Percentiles rank a stretch among this genome's conserved stretches.
phyloP scores from a whole-genome alignment of 1,140 invertebrate genomes.

The Pseudomyrmex sp. region DNA sequence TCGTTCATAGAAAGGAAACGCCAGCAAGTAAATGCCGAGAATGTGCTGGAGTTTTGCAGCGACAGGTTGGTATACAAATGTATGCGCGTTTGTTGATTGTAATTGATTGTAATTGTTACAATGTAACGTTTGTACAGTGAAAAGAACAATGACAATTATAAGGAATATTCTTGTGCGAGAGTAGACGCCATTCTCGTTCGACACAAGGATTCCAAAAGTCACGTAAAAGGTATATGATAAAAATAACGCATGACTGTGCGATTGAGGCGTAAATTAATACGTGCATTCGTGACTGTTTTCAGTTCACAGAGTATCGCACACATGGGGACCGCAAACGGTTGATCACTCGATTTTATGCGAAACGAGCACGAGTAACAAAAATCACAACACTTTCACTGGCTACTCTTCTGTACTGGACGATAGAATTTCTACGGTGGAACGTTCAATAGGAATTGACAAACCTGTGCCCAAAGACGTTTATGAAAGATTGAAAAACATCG shows the following conservation, averaged over 20 bases:
- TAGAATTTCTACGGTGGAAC: slow-evolving; percentile 86
- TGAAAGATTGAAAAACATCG: slow-evolving; percentile 88
- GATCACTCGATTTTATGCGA: slow-evolving; percentile 68
- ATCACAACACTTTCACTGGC: slow-evolving; percentile 52
- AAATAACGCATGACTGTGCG: not conserved
- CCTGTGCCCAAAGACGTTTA: slow-evolving; percentile 87
- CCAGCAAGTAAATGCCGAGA: slow-evolving; percentile 88
- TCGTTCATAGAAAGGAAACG: slow-evolving; percentile 88
- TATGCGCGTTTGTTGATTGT: not conserved
- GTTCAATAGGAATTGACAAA: slow-evolving; percentile 85
- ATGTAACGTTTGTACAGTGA: slow-evolving; percentile 68
- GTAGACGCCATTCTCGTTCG: slow-evolving; percentile 88
- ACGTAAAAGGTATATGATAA: slow-evolving; percentile 88
- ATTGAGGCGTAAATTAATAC: slow-evolving; percentile 4
- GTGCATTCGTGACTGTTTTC: slow-evolving; percentile 66
- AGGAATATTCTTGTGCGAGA: slow-evolving; percentile 87
- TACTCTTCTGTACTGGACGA: slow-evolving; percentile 85
- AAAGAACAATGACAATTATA: slow-evolving; percentile 71
- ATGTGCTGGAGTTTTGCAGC: slow-evolving; percentile 89
- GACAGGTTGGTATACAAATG: slow-evolving; percentile 69
- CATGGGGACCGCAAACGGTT: slow-evolving; percentile 87
- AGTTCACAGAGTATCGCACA: slow-evolving; percentile 87
- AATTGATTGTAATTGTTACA: not conserved
- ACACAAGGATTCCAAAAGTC: slow-evolving; percentile 89
- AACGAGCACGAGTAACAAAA: slow-evolving; percentile 20